Evolutionary conservation across 2,797 vertebrate genomes (phyloP), one percentile per base, ranked within the genome.

Genomic region (Dendrocincla fuliginosa): DNA sequence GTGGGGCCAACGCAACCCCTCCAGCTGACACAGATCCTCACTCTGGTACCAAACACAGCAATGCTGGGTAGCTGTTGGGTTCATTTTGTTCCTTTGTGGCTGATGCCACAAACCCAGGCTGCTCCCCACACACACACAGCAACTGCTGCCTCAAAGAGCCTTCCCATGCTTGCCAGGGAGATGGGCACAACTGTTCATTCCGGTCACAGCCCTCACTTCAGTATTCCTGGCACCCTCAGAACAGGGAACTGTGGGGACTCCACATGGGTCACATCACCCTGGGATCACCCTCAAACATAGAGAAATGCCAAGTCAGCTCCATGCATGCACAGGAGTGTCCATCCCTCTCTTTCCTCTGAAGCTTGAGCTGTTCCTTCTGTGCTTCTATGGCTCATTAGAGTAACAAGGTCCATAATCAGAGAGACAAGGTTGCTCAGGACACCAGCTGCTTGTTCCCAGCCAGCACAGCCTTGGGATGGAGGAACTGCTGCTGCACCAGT

Each of bases 371-470:
- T n/a, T 91, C 69, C 65, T 87, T 49, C 55, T 42, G 57, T 33
- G 41, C 50, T 70, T 44, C 82, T 27, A 10, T 44, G 56, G 82
- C 85, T 94, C 93, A 86, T 69, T 57, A 80, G 59, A 80, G 82
- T 57, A 95, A 84, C 4, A 6, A 94, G 64, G 57, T 73, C 84
- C 39, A 11, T 33, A 61, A 33, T 37, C 53, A 24, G 53, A 64
- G 6, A 63, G 83, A 53, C 86, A 76, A 84, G 80, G 86, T 47
- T 81, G 33, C 35, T 73, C 1, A 46, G 90, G 69, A 68, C 55
- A 1, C 37, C 49, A 37, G 35, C 93, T 85, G 80, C 75, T 55
- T 82, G 39, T 74, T 63, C 74, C 63, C 84, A 61, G 76, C 80
- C 32, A 0, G 16, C 59, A 33, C 46, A 52, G 32, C 6, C 49